phyloP scores from a whole-genome alignment of 2,888 invertebrate genomes.

The Chorisops tibialis region DNA sequence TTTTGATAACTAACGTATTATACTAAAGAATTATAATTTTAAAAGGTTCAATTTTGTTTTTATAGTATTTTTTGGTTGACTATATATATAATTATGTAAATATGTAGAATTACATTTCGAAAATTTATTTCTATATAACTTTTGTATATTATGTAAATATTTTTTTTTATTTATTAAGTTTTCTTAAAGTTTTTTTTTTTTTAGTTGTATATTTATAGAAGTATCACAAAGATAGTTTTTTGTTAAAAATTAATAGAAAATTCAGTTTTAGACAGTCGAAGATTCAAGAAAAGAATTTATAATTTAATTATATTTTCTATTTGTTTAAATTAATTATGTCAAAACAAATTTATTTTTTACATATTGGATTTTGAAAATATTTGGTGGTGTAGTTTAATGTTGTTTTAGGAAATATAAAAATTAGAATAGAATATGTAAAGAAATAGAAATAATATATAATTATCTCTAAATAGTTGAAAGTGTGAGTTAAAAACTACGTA shows the following conservation, averaged over 20 bases:
- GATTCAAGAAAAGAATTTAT: not conserved
- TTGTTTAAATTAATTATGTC: no score
- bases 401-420: no score
- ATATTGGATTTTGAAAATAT: no score
- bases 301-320: not conserved
- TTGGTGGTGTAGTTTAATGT: no score
- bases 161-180: not conserved
- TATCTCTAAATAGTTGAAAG: no score
- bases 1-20: no score
- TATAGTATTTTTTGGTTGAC: not conserved
- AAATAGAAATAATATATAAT: no score
- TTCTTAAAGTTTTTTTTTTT: not conserved
- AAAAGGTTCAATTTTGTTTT: not conserved
- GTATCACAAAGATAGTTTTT: slow-evolving; percentile 33
- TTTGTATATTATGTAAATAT: slow-evolving; percentile 6
- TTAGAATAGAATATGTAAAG: no score
- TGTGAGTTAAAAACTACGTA: no score
- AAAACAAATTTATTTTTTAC: no score
- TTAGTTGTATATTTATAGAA: slow-evolving; percentile 23
- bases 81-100: not conserved
- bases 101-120: slow-evolving; percentile 1
- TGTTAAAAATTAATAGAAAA: slow-evolving; percentile 6
- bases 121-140: slow-evolving; percentile 2
- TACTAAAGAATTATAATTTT: not conserved
- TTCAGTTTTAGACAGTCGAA: slow-evolving; percentile 20